These are phyloP conservation scores for Tetrax tetrax DNA, from an alignment of 2,113 vertebrate species.

Conservation along the genomic window DNA sequence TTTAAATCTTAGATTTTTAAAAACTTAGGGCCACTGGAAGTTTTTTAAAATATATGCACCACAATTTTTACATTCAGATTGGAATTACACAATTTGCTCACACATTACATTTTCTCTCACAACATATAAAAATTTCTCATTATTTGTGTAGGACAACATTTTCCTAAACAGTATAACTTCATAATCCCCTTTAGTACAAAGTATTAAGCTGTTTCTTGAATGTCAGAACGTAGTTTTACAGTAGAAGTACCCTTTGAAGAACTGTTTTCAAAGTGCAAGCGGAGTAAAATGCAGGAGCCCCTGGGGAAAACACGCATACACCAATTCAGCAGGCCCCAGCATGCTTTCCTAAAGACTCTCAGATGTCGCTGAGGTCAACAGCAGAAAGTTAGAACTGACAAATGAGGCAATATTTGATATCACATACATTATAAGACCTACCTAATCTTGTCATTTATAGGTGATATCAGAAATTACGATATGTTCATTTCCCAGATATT, in stretches of 20 bases:
- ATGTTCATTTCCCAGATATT: neutral
- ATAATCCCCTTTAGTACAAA: neutral
- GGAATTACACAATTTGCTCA: neutral
- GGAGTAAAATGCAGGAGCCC: neutral
- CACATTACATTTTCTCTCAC: neutral
- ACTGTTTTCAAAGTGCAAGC: neutral
- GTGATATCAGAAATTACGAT: neutral
- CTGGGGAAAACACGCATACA: neutral
- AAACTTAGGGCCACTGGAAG: neutral
- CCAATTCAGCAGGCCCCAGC: neutral
- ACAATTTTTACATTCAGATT: neutral
- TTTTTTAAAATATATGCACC: neutral
- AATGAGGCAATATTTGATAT: neutral
- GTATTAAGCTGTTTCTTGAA: neutral
- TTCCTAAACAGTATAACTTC: neutral
- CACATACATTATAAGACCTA: neutral
- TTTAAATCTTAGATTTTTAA: neutral
- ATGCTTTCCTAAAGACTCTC: neutral
- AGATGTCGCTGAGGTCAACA: neutral
- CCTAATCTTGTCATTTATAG: neutral
- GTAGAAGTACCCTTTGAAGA: neutral
- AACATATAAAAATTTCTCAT: neutral
- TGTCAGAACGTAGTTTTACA: neutral
- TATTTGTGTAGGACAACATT: neutral
- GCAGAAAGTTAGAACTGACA: neutral